Conservation (phyloP, 2,113 vertebrate genomes). For the Lutjanus erythropterus region DNA sequence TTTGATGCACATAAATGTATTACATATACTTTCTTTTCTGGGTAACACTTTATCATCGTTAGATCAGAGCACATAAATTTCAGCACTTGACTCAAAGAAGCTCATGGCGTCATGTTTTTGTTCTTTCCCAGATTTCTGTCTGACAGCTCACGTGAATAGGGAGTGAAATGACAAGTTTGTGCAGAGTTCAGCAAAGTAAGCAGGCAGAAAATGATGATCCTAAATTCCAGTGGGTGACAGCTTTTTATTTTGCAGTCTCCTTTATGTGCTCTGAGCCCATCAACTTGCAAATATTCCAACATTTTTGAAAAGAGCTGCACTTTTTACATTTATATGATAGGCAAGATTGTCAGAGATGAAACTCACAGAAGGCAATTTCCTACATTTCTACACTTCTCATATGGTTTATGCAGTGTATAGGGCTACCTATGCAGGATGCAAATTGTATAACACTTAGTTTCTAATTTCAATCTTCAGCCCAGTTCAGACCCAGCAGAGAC, state of each 20-base stretch:
- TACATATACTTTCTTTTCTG: no score
- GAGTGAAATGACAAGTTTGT: not conserved
- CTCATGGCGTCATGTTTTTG: not conserved
- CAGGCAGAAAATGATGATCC: not conserved
- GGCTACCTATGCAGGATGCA: not conserved
- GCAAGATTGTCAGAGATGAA: not conserved
- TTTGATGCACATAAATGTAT: slow-evolving; percentile 18
- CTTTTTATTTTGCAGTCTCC: not conserved
- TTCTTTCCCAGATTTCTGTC: slow-evolving; percentile 4
- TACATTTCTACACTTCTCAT: not conserved
- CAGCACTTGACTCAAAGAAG: no score
- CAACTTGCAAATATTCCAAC: not conserved
- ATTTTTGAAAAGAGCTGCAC: not conserved
- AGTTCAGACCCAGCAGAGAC: not conserved
- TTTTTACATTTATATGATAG: slow-evolving; percentile 14
- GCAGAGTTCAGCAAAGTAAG: not conserved
- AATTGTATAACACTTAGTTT: not conserved
- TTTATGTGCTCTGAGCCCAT: not conserved
- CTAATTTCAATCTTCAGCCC: not conserved
- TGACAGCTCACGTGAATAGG: not conserved
- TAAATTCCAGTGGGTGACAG: slow-evolving; percentile 11
- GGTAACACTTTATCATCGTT: slow-evolving; percentile 2
- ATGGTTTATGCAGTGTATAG: not conserved
- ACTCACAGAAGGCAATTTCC: not conserved
- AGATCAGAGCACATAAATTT: not conserved